Evolutionary conservation across 1,140 invertebrate species (phyloP), one percentile per base, ranked within the genome.

Genomic region (Dreissena polymorpha): DNA sequence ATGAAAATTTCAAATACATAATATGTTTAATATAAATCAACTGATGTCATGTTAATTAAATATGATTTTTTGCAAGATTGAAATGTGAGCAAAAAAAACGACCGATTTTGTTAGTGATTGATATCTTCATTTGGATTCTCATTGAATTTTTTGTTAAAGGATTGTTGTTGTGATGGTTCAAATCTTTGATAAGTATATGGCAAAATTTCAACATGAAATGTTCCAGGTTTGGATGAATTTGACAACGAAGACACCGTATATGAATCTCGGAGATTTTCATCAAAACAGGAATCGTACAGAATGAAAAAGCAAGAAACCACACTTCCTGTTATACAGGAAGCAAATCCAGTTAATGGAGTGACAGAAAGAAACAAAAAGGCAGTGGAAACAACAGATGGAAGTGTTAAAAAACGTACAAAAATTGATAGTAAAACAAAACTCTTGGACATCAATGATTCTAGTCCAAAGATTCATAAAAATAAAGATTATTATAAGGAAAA

Each of bases 241-340:
- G 79, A 82, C 53, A 70, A 80, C n/a, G 79, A 82, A 68, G 79
- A 82, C 70, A 82, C 79, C 7, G 79, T 82, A 60, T 82, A 73
- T 27, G 25, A 67, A 57, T 14, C 53, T 65, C 79, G 60, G 27
- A 50, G 25, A 5, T 64, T 29, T 25, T 49, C 60, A 10, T 13
- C 16, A 23, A n/a, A 60, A 18, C 16, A 10, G 57, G 57, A 60
- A 60, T 23, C 57, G 12, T 23, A 60, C 57, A 60, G 57, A 60
- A 18, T 60, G 21, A 60, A n/a, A 6, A 60, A 60, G 57, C 57
- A 60, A 10, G 57, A 60, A 60, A 60, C 57, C 57, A 60, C 16
- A 60, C 57, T 60, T 60, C 57, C 57, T 60, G 57, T 60, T 23
- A 60, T 60, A 60, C 57, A 60, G 16, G 57, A 60, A 12, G 21